Percentiles rank a stretch among this genome's conserved stretches.
Conservation (phyloP, 2,113 vertebrate species). For the Plectropomus leopardus region DNA sequence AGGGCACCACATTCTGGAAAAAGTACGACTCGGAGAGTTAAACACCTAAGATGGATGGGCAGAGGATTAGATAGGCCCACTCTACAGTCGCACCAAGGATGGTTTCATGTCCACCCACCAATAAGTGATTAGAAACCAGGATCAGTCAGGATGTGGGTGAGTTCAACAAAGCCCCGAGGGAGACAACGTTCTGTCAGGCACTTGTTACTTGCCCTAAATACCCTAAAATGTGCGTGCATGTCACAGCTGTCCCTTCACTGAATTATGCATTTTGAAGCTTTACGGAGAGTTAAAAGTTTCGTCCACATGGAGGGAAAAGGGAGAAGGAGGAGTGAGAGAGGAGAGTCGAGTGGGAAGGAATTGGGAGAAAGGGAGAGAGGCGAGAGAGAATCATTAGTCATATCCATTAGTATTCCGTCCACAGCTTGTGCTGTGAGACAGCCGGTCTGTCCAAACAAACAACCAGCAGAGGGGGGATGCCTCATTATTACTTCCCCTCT, state of each 20-base stretch:
- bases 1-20: slow-evolving; percentile 40
- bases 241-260: slow-evolving; percentile 12
- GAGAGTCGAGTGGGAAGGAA: slow-evolving; percentile 26
- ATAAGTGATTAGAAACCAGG: slow-evolving; percentile 55
- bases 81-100: slow-evolving; percentile 38
- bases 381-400: slow-evolving; percentile 69
- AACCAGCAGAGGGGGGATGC: slow-evolving; percentile 70
- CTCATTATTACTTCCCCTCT: slow-evolving; percentile 71
- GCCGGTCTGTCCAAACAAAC: slow-evolving; percentile 80
- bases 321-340: slow-evolving; percentile 26
- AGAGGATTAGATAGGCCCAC: slow-evolving; percentile 73
- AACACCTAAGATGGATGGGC: slow-evolving; percentile 53
- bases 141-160: slow-evolving; percentile 44
- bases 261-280: slow-evolving; percentile 29
- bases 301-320: slow-evolving; percentile 12
- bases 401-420: slow-evolving; percentile 80
- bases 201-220: slow-evolving; percentile 30
- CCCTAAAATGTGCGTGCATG: slow-evolving; percentile 5
- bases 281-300: slow-evolving; percentile 21
- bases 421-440: slow-evolving; percentile 74
- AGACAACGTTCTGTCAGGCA: not conserved
- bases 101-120: slow-evolving; percentile 72
- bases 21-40: slow-evolving; percentile 57
- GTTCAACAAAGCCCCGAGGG: slow-evolving; percentile 20
- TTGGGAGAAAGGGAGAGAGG: slow-evolving; percentile 22